Evolutionary conservation across 2,113 vertebrate species (phyloP).

Genomic region (Athene cunicularia): DNA sequence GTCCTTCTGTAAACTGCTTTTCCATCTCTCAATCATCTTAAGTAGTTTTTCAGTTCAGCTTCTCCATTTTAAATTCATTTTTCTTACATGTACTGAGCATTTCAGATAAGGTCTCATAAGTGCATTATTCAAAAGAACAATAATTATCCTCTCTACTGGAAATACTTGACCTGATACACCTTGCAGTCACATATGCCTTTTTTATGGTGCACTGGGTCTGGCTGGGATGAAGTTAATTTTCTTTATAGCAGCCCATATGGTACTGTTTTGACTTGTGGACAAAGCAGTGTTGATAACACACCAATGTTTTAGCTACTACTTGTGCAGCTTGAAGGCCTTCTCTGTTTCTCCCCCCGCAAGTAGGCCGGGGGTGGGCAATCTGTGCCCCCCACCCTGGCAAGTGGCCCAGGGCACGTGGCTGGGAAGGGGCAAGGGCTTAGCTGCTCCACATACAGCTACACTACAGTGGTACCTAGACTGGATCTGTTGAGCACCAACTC

Average conservation of each 20-base stretch:
- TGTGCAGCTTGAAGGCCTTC: background rate
- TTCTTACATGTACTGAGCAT: background rate
- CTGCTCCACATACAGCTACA: background rate
- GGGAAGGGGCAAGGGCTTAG: background rate
- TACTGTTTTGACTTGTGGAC: background rate
- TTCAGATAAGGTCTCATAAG: background rate
- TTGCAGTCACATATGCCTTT: background rate
- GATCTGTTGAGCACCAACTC: background rate
- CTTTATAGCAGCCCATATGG: background rate
- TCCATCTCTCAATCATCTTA: background rate
- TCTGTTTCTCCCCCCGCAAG: background rate
- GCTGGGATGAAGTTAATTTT: background rate
- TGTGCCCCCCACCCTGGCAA: accelerated
- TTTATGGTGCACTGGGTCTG: background rate
- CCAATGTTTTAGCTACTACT: background rate
- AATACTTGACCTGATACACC: background rate
- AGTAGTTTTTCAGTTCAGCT: constrained; percentile 16
- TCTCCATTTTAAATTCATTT: background rate
- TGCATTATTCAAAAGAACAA: background rate
- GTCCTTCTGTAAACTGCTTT: background rate
- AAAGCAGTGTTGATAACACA: background rate
- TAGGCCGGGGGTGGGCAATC: background rate
- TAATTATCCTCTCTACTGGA: background rate
- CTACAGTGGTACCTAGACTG: background rate
- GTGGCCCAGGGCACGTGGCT: background rate